Percentiles rank a stretch among this genome's conserved stretches.
Conservation (phyloP, 2,113 vertebrate species). For the Mustela lutreola region DNA sequence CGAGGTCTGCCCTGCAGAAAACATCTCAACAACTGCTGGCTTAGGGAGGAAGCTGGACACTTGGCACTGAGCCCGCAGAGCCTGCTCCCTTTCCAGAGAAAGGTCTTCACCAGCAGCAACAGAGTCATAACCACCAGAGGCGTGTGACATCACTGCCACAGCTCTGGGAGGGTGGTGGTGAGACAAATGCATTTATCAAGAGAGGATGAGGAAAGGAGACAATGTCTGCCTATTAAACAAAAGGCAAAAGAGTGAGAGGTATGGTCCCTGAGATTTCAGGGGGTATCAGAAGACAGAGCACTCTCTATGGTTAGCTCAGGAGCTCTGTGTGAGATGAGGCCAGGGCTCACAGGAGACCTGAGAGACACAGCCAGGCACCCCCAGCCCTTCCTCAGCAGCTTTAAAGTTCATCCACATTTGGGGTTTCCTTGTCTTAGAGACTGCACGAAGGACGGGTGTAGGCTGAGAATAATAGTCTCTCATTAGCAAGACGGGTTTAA, state of each 20-base stretch:
- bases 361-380: not conserved
- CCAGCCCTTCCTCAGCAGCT: not conserved
- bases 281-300: not conserved
- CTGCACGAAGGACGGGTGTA: not conserved
- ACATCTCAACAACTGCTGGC: constrained; percentile 73
- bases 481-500: not conserved
- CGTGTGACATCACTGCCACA: not conserved
- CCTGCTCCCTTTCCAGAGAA: constrained; percentile 14
- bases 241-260: not conserved
- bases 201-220: not conserved
- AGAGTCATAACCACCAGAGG: not conserved
- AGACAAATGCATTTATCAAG: not conserved
- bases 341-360: not conserved
- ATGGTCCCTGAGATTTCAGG: not conserved
- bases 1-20: constrained; percentile 76
- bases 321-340: not conserved
- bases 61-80: constrained; percentile 44
- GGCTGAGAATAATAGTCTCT: not conserved
- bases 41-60: constrained; percentile 41
- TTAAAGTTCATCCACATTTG: not conserved
- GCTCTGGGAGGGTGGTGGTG: not conserved
- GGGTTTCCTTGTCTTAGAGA: not conserved
- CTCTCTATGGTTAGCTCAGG: not conserved
- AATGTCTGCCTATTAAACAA: not conserved
- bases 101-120: not conserved